These are phyloP conservation scores for Thalpophila matura DNA, from an alignment of 2,888 invertebrate species.

Conservation along the genomic window DNA sequence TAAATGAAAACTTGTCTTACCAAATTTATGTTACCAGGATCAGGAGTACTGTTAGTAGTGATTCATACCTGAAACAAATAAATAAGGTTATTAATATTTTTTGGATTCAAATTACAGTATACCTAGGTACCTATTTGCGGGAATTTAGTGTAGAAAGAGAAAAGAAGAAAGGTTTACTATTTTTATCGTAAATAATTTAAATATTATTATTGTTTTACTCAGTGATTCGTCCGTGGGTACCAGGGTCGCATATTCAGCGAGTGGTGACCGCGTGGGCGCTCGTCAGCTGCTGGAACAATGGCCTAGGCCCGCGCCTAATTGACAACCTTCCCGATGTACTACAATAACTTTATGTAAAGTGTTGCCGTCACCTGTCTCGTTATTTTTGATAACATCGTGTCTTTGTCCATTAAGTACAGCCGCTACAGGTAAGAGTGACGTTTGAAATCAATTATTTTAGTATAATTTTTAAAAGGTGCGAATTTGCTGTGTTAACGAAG, in stretches of 20 bases:
- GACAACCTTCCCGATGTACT: conserved; percentile 33
- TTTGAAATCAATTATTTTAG: conserved; percentile 28
- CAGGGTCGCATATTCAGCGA: conserved; percentile 17
- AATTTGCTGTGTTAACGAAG: neutral
- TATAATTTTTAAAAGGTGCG: conserved; percentile 9
- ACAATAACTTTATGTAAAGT: conserved; percentile 45
- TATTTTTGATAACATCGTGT: conserved; percentile 37
- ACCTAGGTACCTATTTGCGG: too few species aligned
- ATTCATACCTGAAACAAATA: conserved; percentile 40
- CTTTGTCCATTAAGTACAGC: conserved; percentile 28
- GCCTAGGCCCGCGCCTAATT: conserved; percentile 44
- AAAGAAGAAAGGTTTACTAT: too few species aligned
- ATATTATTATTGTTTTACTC: conserved; percentile 15
- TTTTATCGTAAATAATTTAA: too few species aligned
- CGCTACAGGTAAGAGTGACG: conserved; percentile 21
- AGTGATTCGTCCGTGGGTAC: conserved; percentile 9
- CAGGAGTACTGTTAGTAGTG: neutral
- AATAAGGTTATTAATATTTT: conserved; percentile 2
- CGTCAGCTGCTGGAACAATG: conserved; percentile 45
- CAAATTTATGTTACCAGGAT: neutral
- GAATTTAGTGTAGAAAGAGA: too few species aligned
- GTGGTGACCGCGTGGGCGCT: conserved; percentile 27
- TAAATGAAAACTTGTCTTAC: too few species aligned
- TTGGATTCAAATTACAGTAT: too few species aligned
- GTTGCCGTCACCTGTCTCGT: conserved; percentile 44